Conservation (phyloP, 2,888 invertebrate genomes). For the Tortricodes alternella region DNA sequence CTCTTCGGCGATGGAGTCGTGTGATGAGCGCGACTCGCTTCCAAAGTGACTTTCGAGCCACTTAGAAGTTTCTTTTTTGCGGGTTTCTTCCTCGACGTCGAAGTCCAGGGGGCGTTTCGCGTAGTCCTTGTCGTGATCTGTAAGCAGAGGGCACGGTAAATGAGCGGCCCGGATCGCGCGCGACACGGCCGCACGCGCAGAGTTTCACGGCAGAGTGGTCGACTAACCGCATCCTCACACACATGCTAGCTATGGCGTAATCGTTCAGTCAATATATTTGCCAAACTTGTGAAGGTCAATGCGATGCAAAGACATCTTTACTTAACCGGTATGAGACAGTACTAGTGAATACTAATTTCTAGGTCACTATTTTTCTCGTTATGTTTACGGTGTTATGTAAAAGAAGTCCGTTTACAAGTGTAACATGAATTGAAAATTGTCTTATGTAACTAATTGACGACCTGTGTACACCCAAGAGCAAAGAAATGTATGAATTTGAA, state of each 20-base stretch:
- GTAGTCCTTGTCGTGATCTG: constrained; percentile 88
- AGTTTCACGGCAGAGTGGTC: constrained; percentile 57
- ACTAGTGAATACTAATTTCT: constrained; percentile 66
- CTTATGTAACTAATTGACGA: too few relatives aligned
- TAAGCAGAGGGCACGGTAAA: constrained; percentile 69
- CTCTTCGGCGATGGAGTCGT: constrained; percentile 86
- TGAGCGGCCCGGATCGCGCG: constrained; percentile 31
- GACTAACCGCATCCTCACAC: constrained; percentile 51
- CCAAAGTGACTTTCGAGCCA: constrained; percentile 96
- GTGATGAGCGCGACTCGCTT: constrained; percentile 91
- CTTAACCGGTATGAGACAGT: constrained; percentile 61
- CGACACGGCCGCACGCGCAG: constrained; percentile 64
- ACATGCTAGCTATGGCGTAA: constrained; percentile 70
- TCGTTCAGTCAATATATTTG: constrained; percentile 76
- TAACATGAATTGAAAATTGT: too few relatives aligned
- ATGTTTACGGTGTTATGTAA: constrained; percentile 52
- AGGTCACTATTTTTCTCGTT: constrained; percentile 58
- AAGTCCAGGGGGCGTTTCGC: constrained; percentile 92
- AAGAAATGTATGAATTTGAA: too few relatives aligned
- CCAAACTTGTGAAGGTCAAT: constrained; percentile 79
- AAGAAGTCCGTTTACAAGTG: constrained; percentile 38
- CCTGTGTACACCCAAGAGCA: too few relatives aligned
- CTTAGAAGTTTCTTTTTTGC: constrained; percentile 94
- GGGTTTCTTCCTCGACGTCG: constrained; percentile 93
- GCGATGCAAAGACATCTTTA: constrained; percentile 69